These are phyloP conservation scores for Gallinago paraguaiae DNA, from an alignment of 2,113 vertebrate genomes.

Conservation along the genomic window DNA sequence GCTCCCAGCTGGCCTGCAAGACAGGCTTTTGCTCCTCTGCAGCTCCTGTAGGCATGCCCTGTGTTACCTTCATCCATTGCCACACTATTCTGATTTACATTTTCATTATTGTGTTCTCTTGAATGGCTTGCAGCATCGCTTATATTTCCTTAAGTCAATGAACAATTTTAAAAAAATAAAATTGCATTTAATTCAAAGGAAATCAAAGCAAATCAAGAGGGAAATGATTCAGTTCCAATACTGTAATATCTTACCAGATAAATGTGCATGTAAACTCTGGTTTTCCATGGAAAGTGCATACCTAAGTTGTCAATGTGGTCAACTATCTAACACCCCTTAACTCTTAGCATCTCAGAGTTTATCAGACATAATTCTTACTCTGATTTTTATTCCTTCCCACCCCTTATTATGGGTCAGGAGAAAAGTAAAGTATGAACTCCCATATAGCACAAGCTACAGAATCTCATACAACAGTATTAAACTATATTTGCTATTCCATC, in stretches of 20 bases:
- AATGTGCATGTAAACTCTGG: not conserved
- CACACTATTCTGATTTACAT: not conserved
- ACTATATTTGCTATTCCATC: not conserved
- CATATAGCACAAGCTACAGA: not conserved
- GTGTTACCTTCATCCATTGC: not conserved
- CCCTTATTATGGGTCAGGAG: not conserved
- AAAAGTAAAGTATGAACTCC: not conserved
- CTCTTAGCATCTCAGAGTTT: not conserved
- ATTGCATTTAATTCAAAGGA: not conserved
- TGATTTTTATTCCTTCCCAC: not conserved
- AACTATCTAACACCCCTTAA: not conserved
- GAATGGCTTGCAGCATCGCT: accelerated
- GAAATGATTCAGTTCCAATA: not conserved
- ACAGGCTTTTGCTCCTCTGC: not conserved
- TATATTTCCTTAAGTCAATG: not conserved
- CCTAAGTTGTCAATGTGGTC: accelerated
- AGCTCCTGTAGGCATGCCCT: not conserved
- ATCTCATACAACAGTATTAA: not conserved
- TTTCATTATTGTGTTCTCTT: not conserved
- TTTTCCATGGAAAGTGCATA: not conserved
- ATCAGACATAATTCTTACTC: not conserved
- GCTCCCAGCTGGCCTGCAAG: not conserved
- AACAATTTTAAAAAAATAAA: not conserved
- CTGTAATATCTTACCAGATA: not conserved
- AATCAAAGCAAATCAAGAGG: not conserved